Evolutionary conservation across 2,113 vertebrate species (phyloP).

Genomic region (Cryptotis parvus): DNA sequence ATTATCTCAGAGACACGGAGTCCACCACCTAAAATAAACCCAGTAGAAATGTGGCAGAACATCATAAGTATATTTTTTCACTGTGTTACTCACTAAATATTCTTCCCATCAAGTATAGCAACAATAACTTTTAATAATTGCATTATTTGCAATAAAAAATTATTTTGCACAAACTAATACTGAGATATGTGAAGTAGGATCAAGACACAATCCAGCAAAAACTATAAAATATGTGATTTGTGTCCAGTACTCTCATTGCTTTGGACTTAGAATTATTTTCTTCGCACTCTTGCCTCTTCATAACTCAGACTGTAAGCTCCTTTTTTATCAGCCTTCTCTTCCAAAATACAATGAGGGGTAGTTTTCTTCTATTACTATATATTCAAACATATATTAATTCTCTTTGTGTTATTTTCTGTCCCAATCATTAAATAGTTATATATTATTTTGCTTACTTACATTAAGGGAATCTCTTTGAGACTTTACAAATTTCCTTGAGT

Average conservation of each 20-base stretch:
- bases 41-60: neutral
- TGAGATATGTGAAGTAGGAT: neutral
- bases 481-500: neutral
- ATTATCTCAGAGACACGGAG: neutral
- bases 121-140: neutral
- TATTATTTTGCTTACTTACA: slow-evolving; percentile 1
- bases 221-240: neutral
- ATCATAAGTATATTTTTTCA: neutral
- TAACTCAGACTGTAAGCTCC: neutral
- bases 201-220: neutral
- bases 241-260: neutral
- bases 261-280: neutral
- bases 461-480: neutral
- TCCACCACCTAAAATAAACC: neutral
- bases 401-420: neutral
- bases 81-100: neutral
- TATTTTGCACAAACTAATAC: neutral
- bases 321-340: neutral
- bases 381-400: neutral
- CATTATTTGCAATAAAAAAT: neutral
- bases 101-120: neutral
- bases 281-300: neutral
- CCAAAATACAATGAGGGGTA: neutral
- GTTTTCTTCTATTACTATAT: neutral
- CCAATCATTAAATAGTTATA: neutral